Percentiles rank a stretch among this genome's conserved stretches.
Conservation (phyloP, 1,140 invertebrate species). For the Drosophila orena region DNA sequence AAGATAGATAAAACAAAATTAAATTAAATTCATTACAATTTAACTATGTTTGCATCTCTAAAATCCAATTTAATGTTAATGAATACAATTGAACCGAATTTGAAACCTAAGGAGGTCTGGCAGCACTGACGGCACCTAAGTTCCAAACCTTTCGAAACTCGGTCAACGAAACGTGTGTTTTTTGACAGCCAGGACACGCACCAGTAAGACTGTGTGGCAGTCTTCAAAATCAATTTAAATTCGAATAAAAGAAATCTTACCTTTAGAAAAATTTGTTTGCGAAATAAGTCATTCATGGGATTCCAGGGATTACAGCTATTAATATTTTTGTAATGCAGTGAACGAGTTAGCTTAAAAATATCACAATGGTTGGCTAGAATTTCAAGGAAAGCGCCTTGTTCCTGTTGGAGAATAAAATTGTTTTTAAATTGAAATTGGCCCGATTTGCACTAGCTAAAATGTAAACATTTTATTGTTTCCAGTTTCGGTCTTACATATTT, state of each 20-base stretch:
- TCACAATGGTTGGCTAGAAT: not conserved
- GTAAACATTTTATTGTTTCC: constrained; percentile 15
- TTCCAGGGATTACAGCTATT: too few species aligned
- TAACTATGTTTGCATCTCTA: too few species aligned
- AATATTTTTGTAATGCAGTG: too few species aligned
- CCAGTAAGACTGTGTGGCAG: not conserved
- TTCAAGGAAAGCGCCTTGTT: not conserved
- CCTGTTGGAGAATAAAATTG: not conserved
- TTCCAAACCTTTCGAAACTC: not conserved
- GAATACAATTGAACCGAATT: too few species aligned
- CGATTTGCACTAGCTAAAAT: constrained; percentile 11
- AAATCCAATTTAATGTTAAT: too few species aligned
- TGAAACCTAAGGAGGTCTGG: not conserved
- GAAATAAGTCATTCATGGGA: too few species aligned
- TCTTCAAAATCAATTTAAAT: not conserved
- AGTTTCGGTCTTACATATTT: constrained; percentile 16
- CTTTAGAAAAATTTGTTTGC: not conserved
- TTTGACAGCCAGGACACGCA: not conserved
- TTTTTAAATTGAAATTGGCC: not conserved
- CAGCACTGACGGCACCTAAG: not conserved
- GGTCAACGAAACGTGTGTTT: too few species aligned
- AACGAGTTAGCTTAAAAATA: too few species aligned
- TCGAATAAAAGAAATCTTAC: not conserved
- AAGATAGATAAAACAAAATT: too few species aligned
- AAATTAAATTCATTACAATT: too few species aligned